phyloP scores from a whole-genome alignment of 1,140 invertebrate species.

The Periplaneta americana region DNA sequence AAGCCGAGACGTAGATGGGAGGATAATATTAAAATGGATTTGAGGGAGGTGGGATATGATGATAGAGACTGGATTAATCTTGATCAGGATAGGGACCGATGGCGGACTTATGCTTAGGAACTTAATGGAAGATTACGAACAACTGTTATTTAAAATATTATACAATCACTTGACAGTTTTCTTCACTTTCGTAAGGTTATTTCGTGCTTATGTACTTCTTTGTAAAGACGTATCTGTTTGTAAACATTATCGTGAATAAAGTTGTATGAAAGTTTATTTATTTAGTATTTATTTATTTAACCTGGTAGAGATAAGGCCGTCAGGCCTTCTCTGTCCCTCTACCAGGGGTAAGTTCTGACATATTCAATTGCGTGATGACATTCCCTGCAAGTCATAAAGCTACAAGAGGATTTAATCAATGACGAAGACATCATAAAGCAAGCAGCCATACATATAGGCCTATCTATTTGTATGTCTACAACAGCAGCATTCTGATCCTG shows the following conservation, averaged over 20 bases:
- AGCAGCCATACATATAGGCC: neutral
- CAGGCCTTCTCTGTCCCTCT: no score
- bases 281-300: no score
- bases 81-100: no score
- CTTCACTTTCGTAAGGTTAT: neutral
- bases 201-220: neutral
- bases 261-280: neutral
- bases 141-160: no score
- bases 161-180: neutral
- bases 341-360: no score
- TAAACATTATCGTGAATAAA: neutral
- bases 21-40: no score
- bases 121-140: no score
- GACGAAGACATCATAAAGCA: neutral
- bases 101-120: no score
- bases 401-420: neutral
- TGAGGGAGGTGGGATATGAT: no score
- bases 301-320: no score
- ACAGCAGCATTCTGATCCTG: neutral
- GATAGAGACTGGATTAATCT: no score
- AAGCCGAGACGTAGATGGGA: no score
- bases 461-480: neutral
- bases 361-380: neutral
- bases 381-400: neutral
- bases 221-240: neutral